These are phyloP conservation scores for Metridium senile DNA, from an alignment of 92 coral and sea anemone genomes.

Conservation along the genomic window DNA sequence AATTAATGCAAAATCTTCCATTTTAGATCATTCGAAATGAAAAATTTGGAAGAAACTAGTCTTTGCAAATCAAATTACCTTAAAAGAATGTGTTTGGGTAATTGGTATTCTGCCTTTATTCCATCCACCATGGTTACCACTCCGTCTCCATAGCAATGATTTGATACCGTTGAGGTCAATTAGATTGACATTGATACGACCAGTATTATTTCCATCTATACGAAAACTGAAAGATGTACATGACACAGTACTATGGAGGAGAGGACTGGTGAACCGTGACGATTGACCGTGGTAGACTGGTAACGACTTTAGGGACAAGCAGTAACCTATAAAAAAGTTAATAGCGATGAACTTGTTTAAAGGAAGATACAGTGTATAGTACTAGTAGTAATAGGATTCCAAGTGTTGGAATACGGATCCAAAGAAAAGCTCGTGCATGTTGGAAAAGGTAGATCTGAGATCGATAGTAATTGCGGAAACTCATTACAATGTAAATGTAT, in stretches of 20 bases:
- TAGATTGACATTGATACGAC: constrained; percentile 45
- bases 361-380: too few relatives aligned
- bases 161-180: constrained; percentile 30
- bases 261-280: constrained; percentile 11
- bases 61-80: not conserved
- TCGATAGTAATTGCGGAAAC: too few relatives aligned
- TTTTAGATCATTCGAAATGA: not conserved
- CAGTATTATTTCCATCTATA: constrained; percentile 37
- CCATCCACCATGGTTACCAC: constrained; percentile 55
- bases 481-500: too few relatives aligned
- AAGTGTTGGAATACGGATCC: too few relatives aligned
- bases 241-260: constrained; percentile 21
- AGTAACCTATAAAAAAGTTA: constrained; percentile 24
- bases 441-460: not conserved
- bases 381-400: too few relatives aligned
- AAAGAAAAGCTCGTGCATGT: too few relatives aligned
- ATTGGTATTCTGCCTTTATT: constrained; percentile 37
- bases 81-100: constrained; percentile 5
- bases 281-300: constrained; percentile 24
- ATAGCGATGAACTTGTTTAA: not conserved
- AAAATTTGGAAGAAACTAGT: not conserved
- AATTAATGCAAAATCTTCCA: not conserved
- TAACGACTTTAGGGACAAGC: constrained; percentile 31
- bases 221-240: constrained; percentile 46
- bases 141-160: constrained; percentile 42